These are phyloP conservation scores for Heliornis fulica DNA, from an alignment of 2,113 vertebrate genomes.

Conservation along the genomic window DNA sequence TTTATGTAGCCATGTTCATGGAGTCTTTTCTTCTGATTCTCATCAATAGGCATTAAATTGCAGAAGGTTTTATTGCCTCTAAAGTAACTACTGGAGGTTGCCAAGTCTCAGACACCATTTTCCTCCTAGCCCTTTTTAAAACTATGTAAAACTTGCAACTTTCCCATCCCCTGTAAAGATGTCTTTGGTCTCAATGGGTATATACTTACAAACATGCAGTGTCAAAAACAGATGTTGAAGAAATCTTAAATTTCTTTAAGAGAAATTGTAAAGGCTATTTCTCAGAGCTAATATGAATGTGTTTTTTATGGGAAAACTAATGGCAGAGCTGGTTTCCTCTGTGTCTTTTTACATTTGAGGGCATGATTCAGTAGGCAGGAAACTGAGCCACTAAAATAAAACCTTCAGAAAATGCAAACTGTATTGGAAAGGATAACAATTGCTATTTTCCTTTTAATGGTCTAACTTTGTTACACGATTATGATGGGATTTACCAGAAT, in stretches of 20 bases:
- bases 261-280: neutral
- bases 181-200: neutral
- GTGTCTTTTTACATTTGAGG: neutral
- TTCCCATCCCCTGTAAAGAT: neutral
- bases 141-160: neutral
- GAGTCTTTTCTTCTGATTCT: neutral
- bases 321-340: constrained; percentile 14
- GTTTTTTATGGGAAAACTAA: neutral
- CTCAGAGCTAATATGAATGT: neutral
- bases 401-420: neutral
- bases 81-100: neutral
- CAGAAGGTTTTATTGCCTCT: neutral
- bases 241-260: neutral
- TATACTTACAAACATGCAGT: neutral
- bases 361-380: neutral
- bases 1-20: neutral
- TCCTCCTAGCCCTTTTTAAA: neutral
- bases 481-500: constrained; percentile 32
- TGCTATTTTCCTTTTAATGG: constrained; percentile 40
- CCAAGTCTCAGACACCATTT: neutral
- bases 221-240: neutral
- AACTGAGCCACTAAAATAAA: constrained; percentile 45
- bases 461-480: neutral
- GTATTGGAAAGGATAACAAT: constrained; percentile 17
- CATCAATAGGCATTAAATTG: neutral